Conservation (phyloP, 2,113 vertebrate species). For the Psephotus haematonotus region DNA sequence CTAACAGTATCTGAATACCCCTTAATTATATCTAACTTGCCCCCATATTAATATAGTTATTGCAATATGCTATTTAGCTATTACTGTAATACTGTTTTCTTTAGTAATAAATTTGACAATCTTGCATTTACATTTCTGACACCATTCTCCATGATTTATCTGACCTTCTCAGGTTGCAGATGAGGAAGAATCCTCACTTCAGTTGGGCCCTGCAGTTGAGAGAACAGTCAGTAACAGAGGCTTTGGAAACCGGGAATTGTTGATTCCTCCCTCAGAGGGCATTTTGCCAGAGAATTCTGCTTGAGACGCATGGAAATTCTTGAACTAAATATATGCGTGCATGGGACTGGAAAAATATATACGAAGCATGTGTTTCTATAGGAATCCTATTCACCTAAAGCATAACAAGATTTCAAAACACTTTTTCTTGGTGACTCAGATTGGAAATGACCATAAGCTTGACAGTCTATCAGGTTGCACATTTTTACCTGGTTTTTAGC, state of each 20-base stretch:
- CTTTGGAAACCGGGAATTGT: neutral
- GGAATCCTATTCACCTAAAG: constrained; percentile 7
- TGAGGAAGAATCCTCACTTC: neutral
- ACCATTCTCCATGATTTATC: neutral
- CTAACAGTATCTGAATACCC: neutral
- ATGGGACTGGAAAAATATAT: constrained; percentile 55
- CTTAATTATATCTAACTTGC: neutral
- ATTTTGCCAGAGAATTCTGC: constrained; percentile 53
- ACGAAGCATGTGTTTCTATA: neutral
- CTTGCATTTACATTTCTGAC: neutral
- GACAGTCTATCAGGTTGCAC: neutral
- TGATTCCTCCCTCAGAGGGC: neutral
- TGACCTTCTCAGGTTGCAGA: neutral
- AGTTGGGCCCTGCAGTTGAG: neutral
- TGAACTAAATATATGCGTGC: constrained; percentile 37
- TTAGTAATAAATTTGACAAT: neutral
- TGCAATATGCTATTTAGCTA: neutral
- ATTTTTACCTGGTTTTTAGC: neutral
- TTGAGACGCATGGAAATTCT: constrained; percentile 51
- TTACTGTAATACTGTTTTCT: neutral
- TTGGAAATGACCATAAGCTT: neutral
- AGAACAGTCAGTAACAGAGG: neutral
- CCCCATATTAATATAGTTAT: neutral
- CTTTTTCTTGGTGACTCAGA: neutral
- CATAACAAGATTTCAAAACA: neutral